Base-by-base conservation (phyloP, 2,888 invertebrate genomes). In the Melinaea menophilus region DNA sequence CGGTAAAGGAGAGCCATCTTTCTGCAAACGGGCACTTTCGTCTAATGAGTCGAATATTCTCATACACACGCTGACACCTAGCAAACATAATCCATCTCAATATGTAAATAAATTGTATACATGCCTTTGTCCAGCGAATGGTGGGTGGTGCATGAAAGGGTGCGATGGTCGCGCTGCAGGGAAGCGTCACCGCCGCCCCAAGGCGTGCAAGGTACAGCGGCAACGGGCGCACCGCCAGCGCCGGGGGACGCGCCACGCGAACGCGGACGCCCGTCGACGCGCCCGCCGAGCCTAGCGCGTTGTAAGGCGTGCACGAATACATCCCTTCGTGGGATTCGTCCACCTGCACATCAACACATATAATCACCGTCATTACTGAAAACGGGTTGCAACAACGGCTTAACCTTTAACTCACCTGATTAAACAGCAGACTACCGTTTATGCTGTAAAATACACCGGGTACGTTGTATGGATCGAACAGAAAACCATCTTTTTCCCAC, bases 401-500 rank as follows among this genome's bases (percentile, higher is more conserved):
- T 4, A 31, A 3, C 47, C 5, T 34, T 55, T 9, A 31, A 57
- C 66, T 31, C 33, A 90, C 91, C 90, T 95, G 94, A 75, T 94
- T 95, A 79, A 96, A 95, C 72, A 93, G 95, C 51, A 97, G 90
- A 73, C 96, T 96, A 60, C 97, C 97, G 82, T 97, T 97, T 75
- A 94, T 91, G 76, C 95, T 93, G 79, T 95, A 95, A 81, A 95
- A 96, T 0, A 97, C 96, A 22, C 96, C 97, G 70, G 93, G 96
- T 55, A 96, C 96, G 82, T 96, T 96, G 88, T 95, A 96, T 0
- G 97, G 96, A 80, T 97, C 97, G 82, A 96, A 97, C 1, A 96
- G 93, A 74, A 97, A 95, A 22, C 96, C 97, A 81, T 98, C 97
- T 83, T 98, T 98, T 81, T 97, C 97, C 98, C 98, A 98, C 70